phyloP scores from a whole-genome alignment of 2,888 invertebrate genomes.

The Eupithecia subumbrata region DNA sequence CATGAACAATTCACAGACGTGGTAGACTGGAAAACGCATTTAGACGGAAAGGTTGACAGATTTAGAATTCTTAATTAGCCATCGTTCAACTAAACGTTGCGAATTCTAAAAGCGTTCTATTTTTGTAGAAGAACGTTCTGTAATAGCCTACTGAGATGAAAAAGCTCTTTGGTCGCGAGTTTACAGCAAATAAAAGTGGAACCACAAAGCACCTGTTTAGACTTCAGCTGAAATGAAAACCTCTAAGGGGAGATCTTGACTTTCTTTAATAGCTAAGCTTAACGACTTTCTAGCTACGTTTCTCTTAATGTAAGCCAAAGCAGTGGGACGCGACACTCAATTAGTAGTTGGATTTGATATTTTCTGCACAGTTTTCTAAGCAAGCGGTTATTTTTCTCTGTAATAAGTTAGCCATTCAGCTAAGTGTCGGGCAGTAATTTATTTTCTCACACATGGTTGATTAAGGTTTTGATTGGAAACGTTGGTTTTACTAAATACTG shows the following conservation, averaged over 20 bases:
- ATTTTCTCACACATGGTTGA: conserved; percentile 22
- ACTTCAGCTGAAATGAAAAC: conserved; percentile 71
- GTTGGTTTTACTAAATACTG: not conserved
- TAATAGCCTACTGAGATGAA: conserved; percentile 47
- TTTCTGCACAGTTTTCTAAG: conserved; percentile 57
- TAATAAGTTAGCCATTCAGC: conserved; percentile 38
- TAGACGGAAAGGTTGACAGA: conserved; percentile 68
- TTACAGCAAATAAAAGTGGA: conserved; percentile 51
- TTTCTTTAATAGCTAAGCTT: conserved; percentile 70
- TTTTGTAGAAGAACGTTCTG: conserved; percentile 23
- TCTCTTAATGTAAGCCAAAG: conserved; percentile 70
- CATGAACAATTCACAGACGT: conserved; percentile 62
- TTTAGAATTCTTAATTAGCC: conserved; percentile 48
- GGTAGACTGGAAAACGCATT: conserved; percentile 73
- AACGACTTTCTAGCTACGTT: conserved; percentile 68
- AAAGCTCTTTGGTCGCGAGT: conserved; percentile 51
- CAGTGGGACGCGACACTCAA: conserved; percentile 69
- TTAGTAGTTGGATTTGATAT: conserved; percentile 72
- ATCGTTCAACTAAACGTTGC: conserved; percentile 9
- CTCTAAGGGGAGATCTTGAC: conserved; percentile 63
- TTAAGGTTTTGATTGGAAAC: conserved; percentile 21
- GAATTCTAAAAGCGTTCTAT: not conserved
- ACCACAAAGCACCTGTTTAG: conserved; percentile 59
- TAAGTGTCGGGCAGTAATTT: conserved; percentile 23
- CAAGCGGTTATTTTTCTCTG: conserved; percentile 43